These are phyloP conservation scores for Xylocopa sonorina DNA, from an alignment of 1,140 invertebrate genomes.

Conservation along the genomic window DNA sequence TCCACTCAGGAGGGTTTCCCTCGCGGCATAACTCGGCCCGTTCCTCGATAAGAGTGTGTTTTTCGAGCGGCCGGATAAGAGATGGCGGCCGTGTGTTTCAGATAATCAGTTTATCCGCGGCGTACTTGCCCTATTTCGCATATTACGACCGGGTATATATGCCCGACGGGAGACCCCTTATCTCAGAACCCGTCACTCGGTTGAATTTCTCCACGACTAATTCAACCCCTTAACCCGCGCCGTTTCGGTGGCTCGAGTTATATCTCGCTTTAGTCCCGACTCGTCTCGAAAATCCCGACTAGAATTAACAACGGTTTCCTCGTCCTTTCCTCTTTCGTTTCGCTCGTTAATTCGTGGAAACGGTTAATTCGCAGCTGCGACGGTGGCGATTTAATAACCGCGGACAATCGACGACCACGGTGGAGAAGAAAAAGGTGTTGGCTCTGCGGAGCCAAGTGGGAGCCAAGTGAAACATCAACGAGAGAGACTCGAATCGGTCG, in stretches of 20 bases:
- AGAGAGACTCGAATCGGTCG: neutral
- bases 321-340: too few relatives aligned
- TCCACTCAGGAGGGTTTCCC: neutral
- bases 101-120: conserved; percentile 45
- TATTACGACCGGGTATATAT: conserved; percentile 34
- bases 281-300: conserved; percentile 3
- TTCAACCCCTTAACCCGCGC: conserved; percentile 15
- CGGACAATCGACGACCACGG: neutral
- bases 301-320: neutral
- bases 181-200: conserved; percentile 36
- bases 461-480: neutral
- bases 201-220: conserved; percentile 41
- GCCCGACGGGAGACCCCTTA: conserved; percentile 22
- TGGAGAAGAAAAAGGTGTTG: neutral
- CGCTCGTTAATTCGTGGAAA: neutral
- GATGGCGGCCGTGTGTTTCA: conserved; percentile 13
- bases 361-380: too few relatives aligned
- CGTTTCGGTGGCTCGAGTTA: conserved; percentile 16
- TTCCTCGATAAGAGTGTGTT: conserved; percentile 4
- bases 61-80: conserved; percentile 5
- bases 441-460: too few relatives aligned
- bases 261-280: conserved; percentile 21
- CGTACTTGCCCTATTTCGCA: conserved; percentile 34
- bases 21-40: neutral
- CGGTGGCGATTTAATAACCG: neutral